Conservation (phyloP, 2,888 invertebrate species). For the Sisyra terminalis region DNA sequence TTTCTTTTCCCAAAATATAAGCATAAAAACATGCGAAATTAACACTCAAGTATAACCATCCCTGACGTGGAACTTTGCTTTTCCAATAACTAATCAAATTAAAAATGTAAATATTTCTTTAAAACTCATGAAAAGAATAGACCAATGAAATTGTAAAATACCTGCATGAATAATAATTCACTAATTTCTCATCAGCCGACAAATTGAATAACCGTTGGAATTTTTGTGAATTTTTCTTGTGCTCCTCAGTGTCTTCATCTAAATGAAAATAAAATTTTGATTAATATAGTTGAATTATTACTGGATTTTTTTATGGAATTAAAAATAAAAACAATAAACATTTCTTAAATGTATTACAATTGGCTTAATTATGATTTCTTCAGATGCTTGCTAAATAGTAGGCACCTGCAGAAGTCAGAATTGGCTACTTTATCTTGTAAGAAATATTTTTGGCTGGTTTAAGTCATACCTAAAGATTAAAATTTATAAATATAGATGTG, state of each 20-base stretch:
- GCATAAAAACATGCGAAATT: slow-evolving; percentile 94
- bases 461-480: no score
- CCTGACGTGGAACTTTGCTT: slow-evolving; percentile 84
- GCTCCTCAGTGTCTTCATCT: slow-evolving; percentile 74
- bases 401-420: no score
- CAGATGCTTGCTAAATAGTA: no score
- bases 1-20: slow-evolving; percentile 81
- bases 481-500: slow-evolving; percentile 10
- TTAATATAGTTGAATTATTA: slow-evolving; percentile 8
- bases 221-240: slow-evolving; percentile 60
- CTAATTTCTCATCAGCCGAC: slow-evolving; percentile 87
- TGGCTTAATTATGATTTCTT: no score
- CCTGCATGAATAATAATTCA: slow-evolving; percentile 90
- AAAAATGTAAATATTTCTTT: background rate
- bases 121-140: no score
- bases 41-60: slow-evolving; percentile 92
- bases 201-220: slow-evolving; percentile 82
- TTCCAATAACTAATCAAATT: slow-evolving; percentile 68
- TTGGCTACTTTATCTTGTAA: no score
- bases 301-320: slow-evolving; percentile 11
- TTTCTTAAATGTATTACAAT: no score
- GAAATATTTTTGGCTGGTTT: no score
- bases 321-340: no score
- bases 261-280: no score
- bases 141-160: no score